Base-by-base conservation (phyloP, 2,113 vertebrate species). In the Oophaga pumilio region DNA sequence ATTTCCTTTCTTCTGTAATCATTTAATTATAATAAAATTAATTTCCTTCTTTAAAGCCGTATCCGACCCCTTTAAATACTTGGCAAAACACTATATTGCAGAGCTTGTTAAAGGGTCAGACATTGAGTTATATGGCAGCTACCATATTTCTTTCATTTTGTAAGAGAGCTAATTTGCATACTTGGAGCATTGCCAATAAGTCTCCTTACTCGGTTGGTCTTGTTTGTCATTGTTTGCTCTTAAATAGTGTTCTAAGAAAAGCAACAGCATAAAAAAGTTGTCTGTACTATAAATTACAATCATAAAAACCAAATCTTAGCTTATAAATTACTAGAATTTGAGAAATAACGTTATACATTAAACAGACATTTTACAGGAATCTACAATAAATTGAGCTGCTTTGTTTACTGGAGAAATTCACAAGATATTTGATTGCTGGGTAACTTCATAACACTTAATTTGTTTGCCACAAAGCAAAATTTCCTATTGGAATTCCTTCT, bases 401-500 rank as follows among this genome's bases (percentile, higher is more conserved):
- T 68, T 68, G 24, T 68, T 26, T 13, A 68, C 66, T 6, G 26
- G 22, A 68, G 24, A 68, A n/a, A n/a, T 66, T 66, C 62, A n/a
- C 22, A n/a, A 24, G 8, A 68, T 26, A 12, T 52, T 76, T 50
- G 9, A n/a, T n/a, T 24, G 14, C 49, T n/a, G 18, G 18, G 33
- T 9, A 77, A 24, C 22, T 53, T 53, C 11, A 24, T n/a, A 77
- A 2, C 22, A 14, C 22, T 24, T 14, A 12, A 24, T 24, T 77
- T 77, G 49, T 77, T 77, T 77, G 53, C 76, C 50, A 56, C 15
- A 0, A 22, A 6, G 11, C 22, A 77, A 53, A n/a, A 24, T 77
- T 77, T 77, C 50, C 76, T 77, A 77, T 77, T 77, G 49, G 76
- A 77, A 53, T 77, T 77, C 76, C 50, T 24, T 56, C 20, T 24